phyloP scores from a whole-genome alignment of 2,888 invertebrate species.

The Synanthedon andrenaeformis region DNA sequence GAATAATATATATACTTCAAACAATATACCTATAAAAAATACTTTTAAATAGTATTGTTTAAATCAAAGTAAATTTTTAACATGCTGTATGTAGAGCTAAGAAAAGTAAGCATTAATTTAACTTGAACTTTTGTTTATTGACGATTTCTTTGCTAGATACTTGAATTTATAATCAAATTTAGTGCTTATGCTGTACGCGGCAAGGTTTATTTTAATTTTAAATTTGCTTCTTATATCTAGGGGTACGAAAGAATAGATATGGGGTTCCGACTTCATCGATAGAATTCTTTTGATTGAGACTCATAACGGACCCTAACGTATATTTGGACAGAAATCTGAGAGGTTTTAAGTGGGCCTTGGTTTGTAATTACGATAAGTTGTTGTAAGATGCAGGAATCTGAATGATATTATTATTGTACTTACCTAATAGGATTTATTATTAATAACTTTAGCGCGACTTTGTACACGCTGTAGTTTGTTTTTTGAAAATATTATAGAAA shows the following conservation, averaged over 20 bases:
- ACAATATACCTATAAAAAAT: too few species aligned
- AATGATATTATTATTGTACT: neutral
- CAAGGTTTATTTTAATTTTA: slow-evolving; percentile 16
- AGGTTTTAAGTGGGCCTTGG: slow-evolving; percentile 59
- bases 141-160: slow-evolving; percentile 60
- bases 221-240: slow-evolving; percentile 19
- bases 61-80: neutral
- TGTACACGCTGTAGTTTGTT: too few species aligned
- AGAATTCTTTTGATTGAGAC: slow-evolving; percentile 59
- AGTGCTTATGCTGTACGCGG: neutral
- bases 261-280: slow-evolving; percentile 51
- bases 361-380: slow-evolving; percentile 69
- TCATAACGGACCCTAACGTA: slow-evolving; percentile 67
- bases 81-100: slow-evolving; percentile 14
- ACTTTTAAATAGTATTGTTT: neutral
- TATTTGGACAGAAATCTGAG: slow-evolving; percentile 68
- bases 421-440: too few species aligned
- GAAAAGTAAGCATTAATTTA: slow-evolving; percentile 54
- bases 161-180: slow-evolving; percentile 29
- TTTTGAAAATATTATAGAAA: too few species aligned
- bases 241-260: slow-evolving; percentile 66
- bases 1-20: too few species aligned
- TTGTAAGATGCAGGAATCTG: slow-evolving; percentile 47
- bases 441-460: too few species aligned
- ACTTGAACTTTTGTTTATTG: slow-evolving; percentile 64